Percentiles rank a stretch among this genome's conserved stretches.
Evolutionary conservation across 2,113 vertebrate species (phyloP).

Genomic region (Catharus minimus): DNA sequence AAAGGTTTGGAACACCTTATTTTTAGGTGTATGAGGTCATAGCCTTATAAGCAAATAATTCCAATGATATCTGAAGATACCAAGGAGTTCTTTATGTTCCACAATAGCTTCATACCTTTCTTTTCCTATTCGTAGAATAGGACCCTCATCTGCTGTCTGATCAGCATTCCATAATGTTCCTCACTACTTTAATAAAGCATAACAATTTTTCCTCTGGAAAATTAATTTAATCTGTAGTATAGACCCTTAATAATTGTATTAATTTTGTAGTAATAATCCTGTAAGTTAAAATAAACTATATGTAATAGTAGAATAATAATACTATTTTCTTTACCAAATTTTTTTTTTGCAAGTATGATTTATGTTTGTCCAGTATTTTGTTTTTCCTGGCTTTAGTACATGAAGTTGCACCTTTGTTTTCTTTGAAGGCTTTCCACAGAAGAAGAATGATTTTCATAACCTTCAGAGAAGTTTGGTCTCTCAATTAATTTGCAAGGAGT

Average conservation of each 20-base stretch:
- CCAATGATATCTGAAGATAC: neutral
- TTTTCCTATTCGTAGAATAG: neutral
- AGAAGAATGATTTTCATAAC: neutral
- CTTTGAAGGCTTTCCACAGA: neutral
- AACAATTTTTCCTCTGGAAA: neutral
- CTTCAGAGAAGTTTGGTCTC: neutral
- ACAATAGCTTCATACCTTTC: neutral
- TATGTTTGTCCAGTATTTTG: neutral
- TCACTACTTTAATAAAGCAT: neutral
- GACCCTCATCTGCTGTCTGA: fast-evolving
- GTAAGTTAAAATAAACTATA: neutral
- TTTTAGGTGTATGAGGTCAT: neutral
- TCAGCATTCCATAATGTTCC: neutral
- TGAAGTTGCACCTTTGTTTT: neutral
- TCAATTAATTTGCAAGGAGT: neutral
- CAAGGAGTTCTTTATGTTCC: neutral
- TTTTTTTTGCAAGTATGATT: neutral
- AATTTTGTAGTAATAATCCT: neutral
- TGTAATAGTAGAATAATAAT: neutral
- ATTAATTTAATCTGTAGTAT: neutral
- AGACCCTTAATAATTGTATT: neutral
- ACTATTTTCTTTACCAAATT: neutral
- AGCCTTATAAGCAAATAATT: neutral
- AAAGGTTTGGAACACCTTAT: neutral
- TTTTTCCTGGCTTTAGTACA: neutral